Evolutionary conservation across 2,113 vertebrate genomes (phyloP), one percentile per base, ranked within the genome.

Genomic region (Silurus glanis): DNA sequence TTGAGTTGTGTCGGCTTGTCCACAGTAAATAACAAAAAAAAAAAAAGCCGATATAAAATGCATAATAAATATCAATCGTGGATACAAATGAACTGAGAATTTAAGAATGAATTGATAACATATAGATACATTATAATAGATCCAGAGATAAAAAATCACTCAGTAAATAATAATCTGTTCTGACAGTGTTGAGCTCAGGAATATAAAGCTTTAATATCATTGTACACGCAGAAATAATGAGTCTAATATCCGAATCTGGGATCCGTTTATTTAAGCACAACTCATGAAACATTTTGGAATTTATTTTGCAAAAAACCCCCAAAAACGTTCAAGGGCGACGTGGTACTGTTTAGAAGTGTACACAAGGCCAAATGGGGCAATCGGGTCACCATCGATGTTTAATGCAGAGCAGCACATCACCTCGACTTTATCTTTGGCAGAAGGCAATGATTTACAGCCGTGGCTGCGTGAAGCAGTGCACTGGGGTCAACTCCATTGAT

Each of bases 381-480:
- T 13, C 16, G 62, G 28, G 28, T 61, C 56, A 47, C 5, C 78
- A 8, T 37, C 28, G 58, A 72, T 9, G 78, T 61, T 37, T 58
- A 58, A 58, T n/a, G 17, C 28, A 9, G 23, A 51, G 47, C 45
- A 80, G 23, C 17, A 9, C 74, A 55, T 55, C 51, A 23, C 23
- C 49, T 19, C 25, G 45, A 47, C 45, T 80, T 25, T 62, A 45
- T 62, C 13, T 58, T 47, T 56, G 62, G 62, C 21, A 23, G 69
- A 61, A 49, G 75, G 66, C 23, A 85, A 64, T 83, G 62, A 72
- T 83, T 88, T 53, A 88, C 87, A 71, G 53, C 45, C 13, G 59
- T 9, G 28, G 66, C 51, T 17, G 9, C 49, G 51, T 56, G 72
- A 87, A 62, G 10, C 71, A 85, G 37, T 58, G 55, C 8, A 51